These are phyloP conservation scores for Sandelia bainsii DNA, from an alignment of 2,797 vertebrate genomes.

Conservation along the genomic window DNA sequence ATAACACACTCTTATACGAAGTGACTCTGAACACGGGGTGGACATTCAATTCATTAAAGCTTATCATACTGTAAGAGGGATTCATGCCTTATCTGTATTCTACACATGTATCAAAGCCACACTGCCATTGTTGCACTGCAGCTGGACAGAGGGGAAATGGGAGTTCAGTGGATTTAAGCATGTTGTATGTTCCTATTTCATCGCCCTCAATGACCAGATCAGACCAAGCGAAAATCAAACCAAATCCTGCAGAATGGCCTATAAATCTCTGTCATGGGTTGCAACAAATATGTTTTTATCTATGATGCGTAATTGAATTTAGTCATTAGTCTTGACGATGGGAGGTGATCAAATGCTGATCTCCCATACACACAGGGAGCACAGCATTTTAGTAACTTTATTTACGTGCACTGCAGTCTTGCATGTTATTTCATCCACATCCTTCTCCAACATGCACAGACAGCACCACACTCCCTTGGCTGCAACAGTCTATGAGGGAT, in stretches of 20 bases:
- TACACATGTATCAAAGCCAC: conserved; percentile 43
- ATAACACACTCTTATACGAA: conserved; percentile 40
- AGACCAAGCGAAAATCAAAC: conserved; percentile 21
- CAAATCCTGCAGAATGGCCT: conserved; percentile 38
- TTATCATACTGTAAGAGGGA: conserved; percentile 15
- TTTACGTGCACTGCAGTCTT: conserved; percentile 10
- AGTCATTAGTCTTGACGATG: conserved; percentile 20
- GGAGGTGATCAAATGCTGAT: conserved; percentile 12
- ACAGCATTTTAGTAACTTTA: conserved; percentile 21
- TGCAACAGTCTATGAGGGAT: conserved; percentile 18
- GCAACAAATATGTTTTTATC: conserved; percentile 28
- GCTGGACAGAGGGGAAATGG: conserved; percentile 24
- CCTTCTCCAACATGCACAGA: not conserved
- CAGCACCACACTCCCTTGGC: conserved; percentile 10
- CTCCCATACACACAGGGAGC: conserved; percentile 4
- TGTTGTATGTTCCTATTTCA: conserved; percentile 46
- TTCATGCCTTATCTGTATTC: conserved; percentile 41
- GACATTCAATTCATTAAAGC: conserved; percentile 3
- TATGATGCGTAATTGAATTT: conserved; percentile 14
- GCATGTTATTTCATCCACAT: not conserved
- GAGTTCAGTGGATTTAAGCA: conserved; percentile 23
- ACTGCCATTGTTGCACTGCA: conserved; percentile 50
- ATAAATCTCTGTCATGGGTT: conserved; percentile 15
- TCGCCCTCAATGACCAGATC: conserved; percentile 36
- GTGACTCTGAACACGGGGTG: conserved; percentile 9